Evolutionary conservation across 2,888 invertebrate genomes (phyloP).

Genomic region (Rhagonycha fulva): DNA sequence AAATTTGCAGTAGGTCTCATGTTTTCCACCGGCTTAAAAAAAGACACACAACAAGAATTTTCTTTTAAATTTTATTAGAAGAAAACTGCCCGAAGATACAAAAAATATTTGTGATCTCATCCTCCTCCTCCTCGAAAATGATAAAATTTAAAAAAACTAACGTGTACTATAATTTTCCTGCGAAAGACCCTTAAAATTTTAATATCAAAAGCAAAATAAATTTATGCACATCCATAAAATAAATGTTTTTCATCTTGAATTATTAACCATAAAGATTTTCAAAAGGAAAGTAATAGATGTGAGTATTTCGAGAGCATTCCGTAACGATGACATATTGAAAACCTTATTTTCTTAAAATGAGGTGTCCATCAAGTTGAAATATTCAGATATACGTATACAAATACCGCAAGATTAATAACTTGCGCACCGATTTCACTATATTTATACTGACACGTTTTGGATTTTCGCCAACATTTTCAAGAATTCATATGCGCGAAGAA

Average conservation of each 20-base stretch:
- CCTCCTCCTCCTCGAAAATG: background rate
- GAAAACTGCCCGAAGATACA: background rate
- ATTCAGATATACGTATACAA: background rate
- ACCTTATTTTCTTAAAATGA: background rate
- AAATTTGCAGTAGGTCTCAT: background rate
- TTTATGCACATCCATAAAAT: background rate
- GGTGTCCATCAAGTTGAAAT: background rate
- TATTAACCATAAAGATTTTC: background rate
- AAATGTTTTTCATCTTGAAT: background rate
- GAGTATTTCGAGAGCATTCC: background rate
- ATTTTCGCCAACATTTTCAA: background rate
- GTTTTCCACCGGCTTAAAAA: too few relatives aligned
- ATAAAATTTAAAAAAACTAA: background rate
- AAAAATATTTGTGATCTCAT: background rate
- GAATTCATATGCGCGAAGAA: background rate
- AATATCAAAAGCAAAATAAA: background rate
- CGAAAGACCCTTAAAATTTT: background rate
- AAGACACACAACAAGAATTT: too few relatives aligned
- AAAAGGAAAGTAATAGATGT: background rate
- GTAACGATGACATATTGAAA: background rate
- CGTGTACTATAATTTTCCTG: background rate
- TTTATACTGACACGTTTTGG: background rate
- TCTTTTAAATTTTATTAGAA: background rate
- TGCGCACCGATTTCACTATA: background rate
- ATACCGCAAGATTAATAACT: background rate